Evolutionary conservation across 2,113 vertebrate genomes (phyloP), one percentile per base, ranked within the genome.

Genomic region (Caloenas nicobarica): DNA sequence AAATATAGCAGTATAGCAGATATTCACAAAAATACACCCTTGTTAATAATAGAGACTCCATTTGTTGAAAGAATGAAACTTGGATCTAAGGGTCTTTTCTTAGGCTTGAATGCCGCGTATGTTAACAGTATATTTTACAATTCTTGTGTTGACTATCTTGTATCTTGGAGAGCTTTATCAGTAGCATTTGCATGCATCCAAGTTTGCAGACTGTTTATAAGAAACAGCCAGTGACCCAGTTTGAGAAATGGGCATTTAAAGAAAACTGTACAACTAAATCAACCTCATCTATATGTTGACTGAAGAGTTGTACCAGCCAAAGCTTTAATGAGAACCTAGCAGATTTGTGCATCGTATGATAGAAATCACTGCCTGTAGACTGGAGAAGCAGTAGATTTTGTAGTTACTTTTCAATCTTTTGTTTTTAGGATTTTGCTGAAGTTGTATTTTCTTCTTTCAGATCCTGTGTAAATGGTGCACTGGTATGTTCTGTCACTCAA

Each of bases 381-480:
- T 16, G 16, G 29, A 83, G 56, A 73, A 89, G 51, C 9, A 28
- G 24, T 21, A 76, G 29, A 17, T 88, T 19, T 66, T 74, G 26
- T 53, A 61, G 33, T 33, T 86, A 50, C 50, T 83, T 77, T 68
- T 81, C 12, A 71, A 22, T 38, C 14, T 79, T 78, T 53, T 34
- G 7, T 65, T 56, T 85, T 64, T 57, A 77, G 29, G 19, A 72
- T 78, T 88, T 81, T 33, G 60, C 56, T 72, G 7, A 53, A 76
- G 11, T 42, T 29, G 10, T 65, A 5, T 88, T 91, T 71, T 83
- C 46, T 76, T 73, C 71, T 64, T 97, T 69, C 94, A 99, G 99
- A 85, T 99, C 99, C 73, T 99, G 99, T 97, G 99, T 99, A 78
- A 99, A 99, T 31, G 99, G 99, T 70, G 97, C 98, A 22, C 97